phyloP scores from a whole-genome alignment of 2,888 invertebrate genomes.

The Galerucella pusilla region DNA sequence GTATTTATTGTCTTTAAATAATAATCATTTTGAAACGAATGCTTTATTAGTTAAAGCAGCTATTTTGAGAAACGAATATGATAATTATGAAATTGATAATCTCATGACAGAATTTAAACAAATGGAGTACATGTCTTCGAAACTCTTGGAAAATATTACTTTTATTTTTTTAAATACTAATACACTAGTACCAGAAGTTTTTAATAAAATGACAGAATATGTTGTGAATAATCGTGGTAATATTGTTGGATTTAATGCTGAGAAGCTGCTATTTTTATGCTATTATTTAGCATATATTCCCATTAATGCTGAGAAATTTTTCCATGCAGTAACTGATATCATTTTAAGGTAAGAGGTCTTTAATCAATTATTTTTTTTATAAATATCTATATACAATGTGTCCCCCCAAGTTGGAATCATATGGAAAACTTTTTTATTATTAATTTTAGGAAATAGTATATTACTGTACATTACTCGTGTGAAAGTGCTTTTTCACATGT shows the following conservation, averaged over 20 bases:
- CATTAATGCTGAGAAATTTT: constrained; percentile 59
- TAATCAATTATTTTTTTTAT: neutral
- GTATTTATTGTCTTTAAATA: constrained; percentile 31
- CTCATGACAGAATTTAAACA: constrained; percentile 61
- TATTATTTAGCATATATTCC: constrained; percentile 68
- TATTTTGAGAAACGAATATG: constrained; percentile 59
- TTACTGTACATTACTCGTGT: no score
- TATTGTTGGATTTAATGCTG: constrained; percentile 67
- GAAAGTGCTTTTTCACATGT: no score
- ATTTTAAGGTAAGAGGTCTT: constrained; percentile 64
- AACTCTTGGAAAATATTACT: constrained; percentile 64
- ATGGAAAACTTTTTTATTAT: no score
- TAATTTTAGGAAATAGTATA: no score
- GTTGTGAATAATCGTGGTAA: constrained; percentile 62
- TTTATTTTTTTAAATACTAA: constrained; percentile 63
- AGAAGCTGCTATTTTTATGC: constrained; percentile 66
- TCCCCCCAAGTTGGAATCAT: no score
- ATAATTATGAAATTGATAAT: constrained; percentile 56
- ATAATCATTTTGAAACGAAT: constrained; percentile 29
- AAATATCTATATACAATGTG: no score
- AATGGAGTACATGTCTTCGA: constrained; percentile 63
- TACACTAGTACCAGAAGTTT: constrained; percentile 64
- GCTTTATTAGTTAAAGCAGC: constrained; percentile 51
- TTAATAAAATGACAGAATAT: constrained; percentile 67
- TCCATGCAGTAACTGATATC: constrained; percentile 62